These are phyloP conservation scores for Myotis yumanensis DNA, from an alignment of 2,113 vertebrate species.

Conservation along the genomic window DNA sequence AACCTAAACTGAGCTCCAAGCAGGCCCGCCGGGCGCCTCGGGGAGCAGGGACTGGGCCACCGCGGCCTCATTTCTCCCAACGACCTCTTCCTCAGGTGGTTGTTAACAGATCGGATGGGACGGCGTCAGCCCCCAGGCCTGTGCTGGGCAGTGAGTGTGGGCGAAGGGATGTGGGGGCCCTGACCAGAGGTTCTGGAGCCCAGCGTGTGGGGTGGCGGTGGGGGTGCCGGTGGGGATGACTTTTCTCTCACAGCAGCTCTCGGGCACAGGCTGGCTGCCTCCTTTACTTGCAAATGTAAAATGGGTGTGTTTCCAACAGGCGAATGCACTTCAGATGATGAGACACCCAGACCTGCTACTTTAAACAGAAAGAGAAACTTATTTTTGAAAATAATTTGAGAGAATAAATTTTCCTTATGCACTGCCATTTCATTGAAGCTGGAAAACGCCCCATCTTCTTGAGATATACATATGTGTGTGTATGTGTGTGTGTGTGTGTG, in stretches of 20 bases:
- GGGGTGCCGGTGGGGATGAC: not conserved
- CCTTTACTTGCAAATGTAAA: not conserved
- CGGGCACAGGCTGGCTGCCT: not conserved
- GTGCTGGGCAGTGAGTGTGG: not conserved
- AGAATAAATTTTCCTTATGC: conserved; percentile 55
- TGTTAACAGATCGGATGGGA: not conserved
- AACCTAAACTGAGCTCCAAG: no score
- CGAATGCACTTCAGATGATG: not conserved
- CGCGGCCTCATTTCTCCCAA: not conserved
- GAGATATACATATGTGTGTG: not conserved
- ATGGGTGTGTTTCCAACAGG: not conserved
- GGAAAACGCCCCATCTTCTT: conserved; percentile 52
- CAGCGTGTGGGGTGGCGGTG: not conserved
- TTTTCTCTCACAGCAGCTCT: not conserved
- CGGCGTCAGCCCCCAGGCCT: not conserved
- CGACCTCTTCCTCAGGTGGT: not conserved
- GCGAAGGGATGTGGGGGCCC: not conserved
- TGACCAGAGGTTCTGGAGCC: not conserved
- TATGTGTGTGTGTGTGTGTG: no score
- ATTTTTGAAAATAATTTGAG: conserved; percentile 62
- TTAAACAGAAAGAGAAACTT: not conserved
- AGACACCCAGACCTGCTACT: not conserved
- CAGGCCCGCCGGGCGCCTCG: not conserved
- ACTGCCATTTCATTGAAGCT: conserved; percentile 44
- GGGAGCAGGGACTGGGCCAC: not conserved